Conservation (phyloP, 2,888 invertebrate genomes). For the Tetranychus truncatus region DNA sequence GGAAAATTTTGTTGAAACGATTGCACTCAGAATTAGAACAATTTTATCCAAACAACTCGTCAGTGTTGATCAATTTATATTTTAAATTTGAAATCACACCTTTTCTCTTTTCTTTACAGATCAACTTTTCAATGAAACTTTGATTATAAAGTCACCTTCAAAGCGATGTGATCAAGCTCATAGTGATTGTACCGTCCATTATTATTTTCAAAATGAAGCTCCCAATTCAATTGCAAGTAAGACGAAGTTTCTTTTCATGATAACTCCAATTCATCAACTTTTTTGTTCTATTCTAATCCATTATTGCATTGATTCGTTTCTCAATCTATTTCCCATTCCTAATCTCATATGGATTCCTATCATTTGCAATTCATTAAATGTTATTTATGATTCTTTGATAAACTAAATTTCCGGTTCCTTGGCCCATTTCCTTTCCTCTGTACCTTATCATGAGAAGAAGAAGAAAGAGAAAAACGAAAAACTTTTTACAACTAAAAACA, state of each 20-base stretch:
- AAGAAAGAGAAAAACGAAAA: too few species aligned
- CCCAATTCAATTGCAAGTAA: not conserved
- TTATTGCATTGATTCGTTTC: too few species aligned
- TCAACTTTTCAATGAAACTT: not conserved
- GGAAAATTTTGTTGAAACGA: too few species aligned
- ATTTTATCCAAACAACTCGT: too few species aligned
- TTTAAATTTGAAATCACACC: too few species aligned
- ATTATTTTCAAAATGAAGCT: not conserved
- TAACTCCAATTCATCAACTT: too few species aligned
- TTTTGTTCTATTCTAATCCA: too few species aligned
- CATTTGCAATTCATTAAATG: not conserved
- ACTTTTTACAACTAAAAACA: too few species aligned
- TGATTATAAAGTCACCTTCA: not conserved
- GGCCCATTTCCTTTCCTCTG: not conserved
- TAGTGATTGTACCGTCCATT: not conserved
- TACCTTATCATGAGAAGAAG: not conserved
- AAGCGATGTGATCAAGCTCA: conserved; percentile 1
- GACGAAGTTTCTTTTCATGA: not conserved
- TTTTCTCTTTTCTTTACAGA: too few species aligned
- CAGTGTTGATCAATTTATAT: too few species aligned
- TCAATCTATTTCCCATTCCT: too few species aligned
- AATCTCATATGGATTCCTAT: not conserved
- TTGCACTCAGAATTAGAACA: too few species aligned
- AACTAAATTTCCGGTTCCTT: not conserved
- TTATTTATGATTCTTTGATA: not conserved